These are phyloP conservation scores for Latrodectus elegans DNA, from an alignment of 2,888 invertebrate genomes.

Conservation along the genomic window DNA sequence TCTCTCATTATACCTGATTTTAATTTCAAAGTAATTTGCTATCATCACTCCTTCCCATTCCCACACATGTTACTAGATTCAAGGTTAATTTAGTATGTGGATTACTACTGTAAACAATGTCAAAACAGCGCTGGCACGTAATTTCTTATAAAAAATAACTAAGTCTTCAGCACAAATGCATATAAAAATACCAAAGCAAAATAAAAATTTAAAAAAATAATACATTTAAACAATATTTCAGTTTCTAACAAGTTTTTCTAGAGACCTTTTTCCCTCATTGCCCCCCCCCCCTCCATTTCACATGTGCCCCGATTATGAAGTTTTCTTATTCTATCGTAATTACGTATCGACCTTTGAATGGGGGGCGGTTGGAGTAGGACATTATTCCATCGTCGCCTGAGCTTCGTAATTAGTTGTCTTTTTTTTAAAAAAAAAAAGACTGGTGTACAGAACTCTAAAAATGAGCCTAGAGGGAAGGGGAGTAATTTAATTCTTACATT, in stretches of 20 bases:
- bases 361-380: constrained; percentile 24
- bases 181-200: constrained; percentile 23
- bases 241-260: constrained; percentile 44
- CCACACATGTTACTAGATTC: too few species aligned
- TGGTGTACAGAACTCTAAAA: constrained; percentile 7
- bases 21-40: too few species aligned
- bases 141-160: too few species aligned
- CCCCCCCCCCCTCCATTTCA: neutral
- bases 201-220: constrained; percentile 40
- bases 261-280: constrained; percentile 7
- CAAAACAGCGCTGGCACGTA: too few species aligned
- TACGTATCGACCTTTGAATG: constrained; percentile 56
- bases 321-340: constrained; percentile 52
- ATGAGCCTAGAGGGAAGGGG: constrained; percentile 17
- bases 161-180: too few species aligned
- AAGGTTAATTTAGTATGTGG: too few species aligned
- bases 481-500: constrained; percentile 65
- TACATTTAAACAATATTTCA: constrained; percentile 59
- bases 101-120: too few species aligned
- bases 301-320: constrained; percentile 40
- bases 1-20: too few species aligned
- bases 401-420: constrained; percentile 59
- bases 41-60: too few species aligned
- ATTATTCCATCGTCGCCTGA: constrained; percentile 14
- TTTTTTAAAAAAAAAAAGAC: constrained; percentile 20